These are phyloP conservation scores for Lophius americanus DNA, from an alignment of 2,797 vertebrate species.

Conservation along the genomic window DNA sequence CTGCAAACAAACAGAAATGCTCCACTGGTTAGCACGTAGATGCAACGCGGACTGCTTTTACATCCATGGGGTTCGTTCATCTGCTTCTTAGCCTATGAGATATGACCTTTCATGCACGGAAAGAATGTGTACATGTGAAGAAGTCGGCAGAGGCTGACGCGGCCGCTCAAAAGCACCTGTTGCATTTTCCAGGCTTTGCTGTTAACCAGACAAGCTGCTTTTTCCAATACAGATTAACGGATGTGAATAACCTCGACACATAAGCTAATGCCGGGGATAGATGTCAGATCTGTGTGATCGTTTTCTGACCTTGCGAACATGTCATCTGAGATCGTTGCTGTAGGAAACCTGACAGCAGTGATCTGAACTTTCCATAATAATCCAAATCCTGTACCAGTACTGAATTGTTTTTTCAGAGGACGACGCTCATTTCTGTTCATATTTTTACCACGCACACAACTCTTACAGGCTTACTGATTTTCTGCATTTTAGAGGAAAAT, in stretches of 20 bases:
- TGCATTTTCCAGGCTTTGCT: constrained; percentile 62
- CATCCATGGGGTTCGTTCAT: constrained; percentile 50
- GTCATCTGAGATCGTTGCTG: background rate
- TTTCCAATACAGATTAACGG: constrained; percentile 65
- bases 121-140: constrained; percentile 75
- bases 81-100: constrained; percentile 68
- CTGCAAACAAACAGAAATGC: background rate
- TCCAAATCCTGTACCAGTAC: background rate
- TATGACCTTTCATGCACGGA: constrained; percentile 79
- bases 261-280: constrained; percentile 22
- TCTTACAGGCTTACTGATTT: no score
- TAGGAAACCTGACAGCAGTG: constrained; percentile 1
- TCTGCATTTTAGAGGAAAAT: no score
- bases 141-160: constrained; percentile 66
- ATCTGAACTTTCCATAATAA: background rate
- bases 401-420: background rate
- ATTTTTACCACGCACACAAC: background rate
- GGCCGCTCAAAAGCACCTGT: constrained; percentile 74
- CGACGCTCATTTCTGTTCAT: background rate
- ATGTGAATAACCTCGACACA: constrained; percentile 20
- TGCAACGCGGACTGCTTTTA: constrained; percentile 14
- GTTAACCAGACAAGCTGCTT: constrained; percentile 53
- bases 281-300: background rate
- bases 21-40: background rate
- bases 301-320: constrained; percentile 28